Conservation (phyloP, 1,140 invertebrate species). For the Zeugodacus cucurbitae region DNA sequence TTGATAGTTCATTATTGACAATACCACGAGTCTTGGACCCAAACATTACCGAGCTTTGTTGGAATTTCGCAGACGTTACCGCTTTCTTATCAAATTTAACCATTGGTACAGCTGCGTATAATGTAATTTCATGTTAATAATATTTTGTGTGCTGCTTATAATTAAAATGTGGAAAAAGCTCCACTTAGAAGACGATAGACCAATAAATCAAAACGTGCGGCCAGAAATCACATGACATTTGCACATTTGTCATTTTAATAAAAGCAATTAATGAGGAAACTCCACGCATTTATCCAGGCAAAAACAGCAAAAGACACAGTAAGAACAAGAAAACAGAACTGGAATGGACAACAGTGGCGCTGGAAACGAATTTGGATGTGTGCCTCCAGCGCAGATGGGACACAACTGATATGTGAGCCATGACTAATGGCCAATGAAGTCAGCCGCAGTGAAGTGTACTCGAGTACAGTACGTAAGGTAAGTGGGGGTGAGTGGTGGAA, state of each 20-base stretch:
- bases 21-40: too few relatives aligned
- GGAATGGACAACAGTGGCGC: background rate
- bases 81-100: background rate
- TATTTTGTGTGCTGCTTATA: background rate
- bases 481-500: too few relatives aligned
- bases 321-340: background rate
- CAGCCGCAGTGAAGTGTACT: background rate
- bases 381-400: constrained; percentile 16
- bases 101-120: background rate
- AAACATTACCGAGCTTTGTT: too few relatives aligned
- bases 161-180: constrained; percentile 29
- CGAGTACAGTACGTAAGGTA: too few relatives aligned
- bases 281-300: background rate
- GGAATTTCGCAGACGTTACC: background rate
- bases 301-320: background rate
- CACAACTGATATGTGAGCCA: constrained; percentile 13
- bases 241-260: constrained; percentile 43
- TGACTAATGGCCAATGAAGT: constrained; percentile 29
- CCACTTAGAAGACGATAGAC: background rate
- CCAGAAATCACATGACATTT: constrained; percentile 40
- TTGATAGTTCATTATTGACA: too few relatives aligned
- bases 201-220: constrained; percentile 28
- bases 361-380: background rate
- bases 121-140: background rate
- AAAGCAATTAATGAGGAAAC: constrained; percentile 40